phyloP scores from a whole-genome alignment of 2,888 invertebrate genomes.

The Tachina fera region DNA sequence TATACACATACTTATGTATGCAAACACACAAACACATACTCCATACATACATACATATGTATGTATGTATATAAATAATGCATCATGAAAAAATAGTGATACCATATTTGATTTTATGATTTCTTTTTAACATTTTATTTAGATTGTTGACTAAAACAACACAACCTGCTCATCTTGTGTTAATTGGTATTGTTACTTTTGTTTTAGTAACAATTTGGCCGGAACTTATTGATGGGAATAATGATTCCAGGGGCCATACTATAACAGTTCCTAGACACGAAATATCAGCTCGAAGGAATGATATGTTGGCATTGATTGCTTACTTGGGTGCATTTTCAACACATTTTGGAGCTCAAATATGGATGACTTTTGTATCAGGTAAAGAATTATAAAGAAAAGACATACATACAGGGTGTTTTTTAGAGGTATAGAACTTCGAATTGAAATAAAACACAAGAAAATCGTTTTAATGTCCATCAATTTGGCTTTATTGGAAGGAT shows the following conservation, averaged over 20 bases:
- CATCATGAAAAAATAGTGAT: conserved; percentile 17
- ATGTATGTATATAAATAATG: conserved; percentile 33
- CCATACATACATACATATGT: too few species aligned
- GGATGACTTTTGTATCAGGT: conserved; percentile 97
- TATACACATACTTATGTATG: background rate
- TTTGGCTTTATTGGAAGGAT: too few species aligned
- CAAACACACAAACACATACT: too few species aligned
- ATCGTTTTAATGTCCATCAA: too few species aligned
- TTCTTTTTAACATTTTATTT: conserved; percentile 81
- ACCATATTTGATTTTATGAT: conserved; percentile 3
- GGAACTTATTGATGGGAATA: conserved; percentile 80
- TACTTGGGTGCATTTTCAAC: conserved; percentile 91
- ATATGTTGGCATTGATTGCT: conserved; percentile 84
- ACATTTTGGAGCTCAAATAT: conserved; percentile 94
- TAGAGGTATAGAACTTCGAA: too few species aligned
- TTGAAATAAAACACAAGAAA: too few species aligned
- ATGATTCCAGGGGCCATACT: conserved; percentile 24
- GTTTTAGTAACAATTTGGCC: conserved; percentile 84
- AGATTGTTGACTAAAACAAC: conserved; percentile 89
- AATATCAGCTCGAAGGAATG: conserved; percentile 73
- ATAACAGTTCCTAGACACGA: conserved; percentile 31
- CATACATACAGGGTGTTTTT: too few species aligned
- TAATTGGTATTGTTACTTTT: conserved; percentile 85
- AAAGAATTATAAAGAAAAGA: conserved; percentile 69
- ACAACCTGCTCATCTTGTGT: conserved; percentile 91